phyloP scores from a whole-genome alignment of 2,113 vertebrate genomes.

The Zosterops lateralis region DNA sequence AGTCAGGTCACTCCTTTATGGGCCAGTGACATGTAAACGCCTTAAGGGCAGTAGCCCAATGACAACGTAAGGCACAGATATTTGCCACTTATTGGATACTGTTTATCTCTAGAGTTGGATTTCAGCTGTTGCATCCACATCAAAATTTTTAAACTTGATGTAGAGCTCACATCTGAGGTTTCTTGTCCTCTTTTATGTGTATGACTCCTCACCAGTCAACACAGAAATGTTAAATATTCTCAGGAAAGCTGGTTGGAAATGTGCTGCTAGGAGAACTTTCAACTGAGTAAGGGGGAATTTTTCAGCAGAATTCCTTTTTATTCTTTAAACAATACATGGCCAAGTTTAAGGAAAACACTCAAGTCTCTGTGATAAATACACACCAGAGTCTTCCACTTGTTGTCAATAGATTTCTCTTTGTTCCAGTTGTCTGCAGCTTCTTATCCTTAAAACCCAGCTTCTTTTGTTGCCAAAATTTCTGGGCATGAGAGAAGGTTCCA shows the following conservation, averaged over 20 bases:
- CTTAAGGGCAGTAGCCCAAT: neutral
- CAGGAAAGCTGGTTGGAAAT: neutral
- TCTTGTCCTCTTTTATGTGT: neutral
- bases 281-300: neutral
- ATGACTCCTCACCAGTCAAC: neutral
- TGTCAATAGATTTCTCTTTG: constrained; percentile 30
- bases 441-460: neutral
- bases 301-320: neutral
- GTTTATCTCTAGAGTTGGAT: neutral
- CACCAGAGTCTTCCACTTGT: neutral
- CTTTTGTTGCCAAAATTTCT: constrained; percentile 32
- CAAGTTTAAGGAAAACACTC: neutral
- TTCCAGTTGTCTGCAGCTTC: constrained; percentile 45
- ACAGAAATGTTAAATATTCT: neutral
- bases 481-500: constrained; percentile 24
- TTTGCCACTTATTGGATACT: neutral
- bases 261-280: neutral
- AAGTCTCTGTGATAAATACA: neutral
- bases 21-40: neutral
- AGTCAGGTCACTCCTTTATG: neutral
- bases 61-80: neutral
- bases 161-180: neutral
- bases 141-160: neutral
- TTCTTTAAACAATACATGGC: neutral
- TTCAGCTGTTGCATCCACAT: neutral